Conservation (phyloP, 2,113 vertebrate genomes). For the Leucopsar rothschildi region DNA sequence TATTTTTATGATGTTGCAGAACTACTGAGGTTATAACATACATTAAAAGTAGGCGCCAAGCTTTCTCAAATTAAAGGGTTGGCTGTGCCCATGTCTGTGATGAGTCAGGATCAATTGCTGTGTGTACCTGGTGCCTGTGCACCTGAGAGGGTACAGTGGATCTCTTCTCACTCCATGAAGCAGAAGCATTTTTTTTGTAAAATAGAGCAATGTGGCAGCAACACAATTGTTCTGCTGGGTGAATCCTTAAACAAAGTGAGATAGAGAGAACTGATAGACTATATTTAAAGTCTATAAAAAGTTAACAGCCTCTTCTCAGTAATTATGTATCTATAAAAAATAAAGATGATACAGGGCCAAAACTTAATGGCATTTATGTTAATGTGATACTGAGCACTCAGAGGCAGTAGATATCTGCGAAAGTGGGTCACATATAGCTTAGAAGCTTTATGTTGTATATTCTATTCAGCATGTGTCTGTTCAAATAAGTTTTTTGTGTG, state of each 20-base stretch:
- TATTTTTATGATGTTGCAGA: slow-evolving; percentile 51
- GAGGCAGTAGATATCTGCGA: neutral
- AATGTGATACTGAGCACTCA: slow-evolving; percentile 21
- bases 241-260: neutral
- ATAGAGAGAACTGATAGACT: neutral
- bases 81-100: neutral
- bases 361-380: slow-evolving; percentile 48
- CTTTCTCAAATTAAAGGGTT: neutral
- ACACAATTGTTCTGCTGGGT: neutral
- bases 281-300: slow-evolving; percentile 59
- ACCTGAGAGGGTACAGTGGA: neutral
- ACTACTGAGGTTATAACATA: slow-evolving; percentile 11
- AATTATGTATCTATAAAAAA: slow-evolving; percentile 65
- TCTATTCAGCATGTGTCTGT: neutral
- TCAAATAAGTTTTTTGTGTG: neutral
- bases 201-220: neutral
- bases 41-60: neutral
- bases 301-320: slow-evolving; percentile 56
- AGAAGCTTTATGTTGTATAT: neutral
- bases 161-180: neutral
- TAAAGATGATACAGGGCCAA: slow-evolving; percentile 41
- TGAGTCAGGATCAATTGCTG: neutral
- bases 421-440: neutral
- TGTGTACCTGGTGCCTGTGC: neutral
- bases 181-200: neutral